Evolutionary conservation across 2,797 vertebrate genomes (phyloP).

Genomic region (Myripristis murdjan): DNA sequence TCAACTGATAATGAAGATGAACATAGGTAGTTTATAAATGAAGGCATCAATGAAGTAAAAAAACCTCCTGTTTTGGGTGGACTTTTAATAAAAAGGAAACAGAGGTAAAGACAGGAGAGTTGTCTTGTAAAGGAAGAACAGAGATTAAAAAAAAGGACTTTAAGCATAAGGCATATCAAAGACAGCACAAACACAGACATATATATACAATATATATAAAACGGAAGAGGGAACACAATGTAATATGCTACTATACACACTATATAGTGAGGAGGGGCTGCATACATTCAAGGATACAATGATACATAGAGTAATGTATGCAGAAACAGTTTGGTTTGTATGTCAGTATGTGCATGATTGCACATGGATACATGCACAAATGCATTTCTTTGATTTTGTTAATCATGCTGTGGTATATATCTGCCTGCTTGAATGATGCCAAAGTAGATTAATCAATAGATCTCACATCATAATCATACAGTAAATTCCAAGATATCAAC

Average conservation of each 20-base stretch:
- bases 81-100: background rate
- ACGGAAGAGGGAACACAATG: background rate
- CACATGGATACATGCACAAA: too few relatives aligned
- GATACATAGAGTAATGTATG: background rate
- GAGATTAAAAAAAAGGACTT: conserved; percentile 12
- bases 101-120: conserved; percentile 8
- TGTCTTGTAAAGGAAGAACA: background rate
- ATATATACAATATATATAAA: background rate
- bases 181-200: conserved; percentile 1
- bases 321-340: conserved; percentile 2
- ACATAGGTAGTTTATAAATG: background rate
- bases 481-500: background rate
- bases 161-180: conserved; percentile 37
- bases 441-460: too few relatives aligned
- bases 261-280: background rate
- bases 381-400: too few relatives aligned
- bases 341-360: conserved; percentile 27
- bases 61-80: conserved; percentile 2
- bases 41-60: too few relatives aligned
- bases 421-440: too few relatives aligned
- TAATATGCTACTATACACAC: background rate
- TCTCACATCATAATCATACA: background rate
- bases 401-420: too few relatives aligned
- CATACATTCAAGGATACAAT: background rate
- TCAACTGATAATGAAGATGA: background rate